phyloP scores from a whole-genome alignment of 2,113 vertebrate genomes.

The Poecile atricapillus region DNA sequence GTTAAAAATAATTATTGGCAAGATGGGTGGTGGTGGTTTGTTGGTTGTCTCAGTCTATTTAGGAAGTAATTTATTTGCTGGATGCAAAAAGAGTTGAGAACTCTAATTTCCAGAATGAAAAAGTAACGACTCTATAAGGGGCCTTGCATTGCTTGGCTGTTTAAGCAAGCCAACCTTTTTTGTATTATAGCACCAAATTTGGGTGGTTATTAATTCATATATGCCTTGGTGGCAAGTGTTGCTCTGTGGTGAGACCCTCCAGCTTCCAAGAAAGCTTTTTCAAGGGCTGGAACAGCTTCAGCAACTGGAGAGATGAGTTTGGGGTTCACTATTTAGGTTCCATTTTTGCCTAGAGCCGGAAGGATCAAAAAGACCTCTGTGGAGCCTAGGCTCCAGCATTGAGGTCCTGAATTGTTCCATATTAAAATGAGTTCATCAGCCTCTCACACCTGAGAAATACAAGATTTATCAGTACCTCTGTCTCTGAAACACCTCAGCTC shows the following conservation, averaged over 20 bases:
- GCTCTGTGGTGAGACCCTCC: not conserved
- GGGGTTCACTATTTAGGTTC: not conserved
- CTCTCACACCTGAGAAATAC: not conserved
- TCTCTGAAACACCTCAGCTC: not conserved
- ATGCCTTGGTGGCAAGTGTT: not conserved
- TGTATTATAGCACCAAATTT: not conserved
- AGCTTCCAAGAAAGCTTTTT: not conserved
- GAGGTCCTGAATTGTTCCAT: not conserved
- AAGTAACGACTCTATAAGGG: not conserved
- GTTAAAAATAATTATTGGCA: not conserved
- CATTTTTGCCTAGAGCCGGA: not conserved
- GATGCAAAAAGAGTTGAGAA: not conserved
- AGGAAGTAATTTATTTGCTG: conserved; percentile 22
- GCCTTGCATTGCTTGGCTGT: not conserved
- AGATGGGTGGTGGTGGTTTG: not conserved
- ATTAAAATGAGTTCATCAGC: not conserved
- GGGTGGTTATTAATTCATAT: not conserved
- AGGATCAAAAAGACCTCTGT: not conserved
- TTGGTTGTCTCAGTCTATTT: conserved; percentile 27
- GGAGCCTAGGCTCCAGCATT: not conserved
- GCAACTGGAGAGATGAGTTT: not conserved
- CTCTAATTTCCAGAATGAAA: conserved; percentile 18
- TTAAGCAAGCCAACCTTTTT: not conserved
- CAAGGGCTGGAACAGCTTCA: not conserved
- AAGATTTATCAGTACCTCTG: not conserved